phyloP scores from a whole-genome alignment of 2,113 vertebrate species.

The Anhinga anhinga region DNA sequence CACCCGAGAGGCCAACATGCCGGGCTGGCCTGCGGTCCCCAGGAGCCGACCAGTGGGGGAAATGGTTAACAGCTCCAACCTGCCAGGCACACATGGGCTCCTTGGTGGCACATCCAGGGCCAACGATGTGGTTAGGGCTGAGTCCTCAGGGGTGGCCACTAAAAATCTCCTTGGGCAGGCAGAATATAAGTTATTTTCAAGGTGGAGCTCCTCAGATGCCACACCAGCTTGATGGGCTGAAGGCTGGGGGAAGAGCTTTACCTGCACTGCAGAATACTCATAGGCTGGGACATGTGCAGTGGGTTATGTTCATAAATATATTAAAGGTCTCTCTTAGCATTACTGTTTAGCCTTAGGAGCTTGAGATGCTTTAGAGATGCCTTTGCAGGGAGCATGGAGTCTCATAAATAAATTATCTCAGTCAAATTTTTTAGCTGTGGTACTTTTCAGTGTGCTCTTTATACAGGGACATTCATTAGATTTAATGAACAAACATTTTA shows the following conservation, averaged over 20 bases:
- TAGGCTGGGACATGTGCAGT: neutral
- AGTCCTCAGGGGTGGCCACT: neutral
- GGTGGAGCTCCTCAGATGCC: neutral
- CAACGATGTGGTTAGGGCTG: neutral
- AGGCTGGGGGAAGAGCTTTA: neutral
- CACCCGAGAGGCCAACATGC: fast-evolving
- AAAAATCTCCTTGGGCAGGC: neutral
- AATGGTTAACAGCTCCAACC: neutral
- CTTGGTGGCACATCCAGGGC: neutral
- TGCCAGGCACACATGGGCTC: neutral
- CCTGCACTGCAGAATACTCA: neutral
- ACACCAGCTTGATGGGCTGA: neutral
- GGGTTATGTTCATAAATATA: neutral
- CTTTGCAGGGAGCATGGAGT: neutral
- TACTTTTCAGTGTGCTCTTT: neutral
- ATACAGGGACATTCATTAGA: neutral
- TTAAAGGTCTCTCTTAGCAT: neutral
- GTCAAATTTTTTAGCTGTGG: neutral
- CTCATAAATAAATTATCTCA: neutral
- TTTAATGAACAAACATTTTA: constrained; percentile 31
- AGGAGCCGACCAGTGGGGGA: neutral
- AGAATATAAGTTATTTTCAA: neutral
- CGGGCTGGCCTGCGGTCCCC: neutral
- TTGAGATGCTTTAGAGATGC: neutral
- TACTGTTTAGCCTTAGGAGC: neutral